Evolutionary conservation across 2,888 invertebrate genomes (phyloP), one percentile per base, ranked within the genome.

Genomic region (Galeopsomyia nigrocyanea): DNA sequence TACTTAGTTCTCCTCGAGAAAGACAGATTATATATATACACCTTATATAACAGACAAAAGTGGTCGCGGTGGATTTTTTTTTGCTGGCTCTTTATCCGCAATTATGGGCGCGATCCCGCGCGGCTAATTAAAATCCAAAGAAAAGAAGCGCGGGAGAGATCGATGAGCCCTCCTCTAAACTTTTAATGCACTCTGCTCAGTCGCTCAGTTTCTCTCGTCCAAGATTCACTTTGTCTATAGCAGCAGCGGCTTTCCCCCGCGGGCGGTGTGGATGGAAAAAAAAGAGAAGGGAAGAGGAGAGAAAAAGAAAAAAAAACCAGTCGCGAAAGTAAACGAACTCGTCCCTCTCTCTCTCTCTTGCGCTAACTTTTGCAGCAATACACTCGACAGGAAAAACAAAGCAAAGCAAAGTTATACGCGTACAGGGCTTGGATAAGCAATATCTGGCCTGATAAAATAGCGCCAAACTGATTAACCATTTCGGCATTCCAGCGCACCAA

Each of bases 381-480:
- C 50, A 62, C 57, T 49, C 22, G 74, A 55, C 75, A 68, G 73
- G 39, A 69, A 19, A 53, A 73, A 76, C 74, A 71, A 77, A 39
- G 10, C 39, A 39, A 39, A 39, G 39, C 13, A 1, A 39, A 13
- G 39, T 39, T 26, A 5, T 26, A 26, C 26, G 26, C 26, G 26
- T n/a, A n/a, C 26, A 10, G 39, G 7, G 5, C 10, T 39, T 39
- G 39, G 39, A 39, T 10, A 39, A 39, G 39, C 39, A 39, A 39
- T 39, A 39, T 39, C 39, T 5, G 13, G 2, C 39, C 5, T 10
- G 39, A 39, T 39, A 10, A 39, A 9, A 10, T 39, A 10, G 64
- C 75, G 77, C 71, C 75, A 79, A 81, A 82, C 79, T 82, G 81
- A 83, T 80, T 79, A 80, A 81, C 79, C 78, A 78, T 75, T 77